Evolutionary conservation across 2,797 vertebrate species (phyloP).

Genomic region (Channallabes apus): DNA sequence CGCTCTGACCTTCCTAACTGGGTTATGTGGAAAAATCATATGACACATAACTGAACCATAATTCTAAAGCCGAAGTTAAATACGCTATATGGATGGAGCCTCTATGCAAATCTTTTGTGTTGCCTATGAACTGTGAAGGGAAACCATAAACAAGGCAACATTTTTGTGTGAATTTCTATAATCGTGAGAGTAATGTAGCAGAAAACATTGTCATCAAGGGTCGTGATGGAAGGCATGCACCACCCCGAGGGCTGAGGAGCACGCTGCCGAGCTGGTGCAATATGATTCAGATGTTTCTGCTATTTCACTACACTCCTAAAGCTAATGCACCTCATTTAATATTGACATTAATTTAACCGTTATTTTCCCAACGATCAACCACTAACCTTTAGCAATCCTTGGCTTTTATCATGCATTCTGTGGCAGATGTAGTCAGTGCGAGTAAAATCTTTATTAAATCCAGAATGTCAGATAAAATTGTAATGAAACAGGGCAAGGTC

Average conservation of each 20-base stretch:
- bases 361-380: neutral
- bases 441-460: neutral
- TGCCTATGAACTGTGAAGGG: neutral
- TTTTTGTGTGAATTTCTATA: neutral
- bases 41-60: too few species aligned
- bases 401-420: neutral
- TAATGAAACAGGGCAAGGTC: neutral
- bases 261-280: neutral
- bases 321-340: neutral
- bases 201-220: neutral
- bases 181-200: neutral
- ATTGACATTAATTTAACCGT: neutral
- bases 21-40: too few species aligned
- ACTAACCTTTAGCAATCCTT: neutral
- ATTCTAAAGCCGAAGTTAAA: neutral
- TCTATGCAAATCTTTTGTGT: neutral
- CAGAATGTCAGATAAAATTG: neutral
- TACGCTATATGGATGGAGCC: neutral
- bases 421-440: neutral
- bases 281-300: neutral
- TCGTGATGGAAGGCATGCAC: neutral
- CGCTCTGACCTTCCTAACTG: too few species aligned
- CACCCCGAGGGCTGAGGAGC: conserved; percentile 7
- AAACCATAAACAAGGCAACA: neutral
- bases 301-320: neutral